Evolutionary conservation across 2,888 invertebrate genomes (phyloP).

Genomic region (Meloe dianella): DNA sequence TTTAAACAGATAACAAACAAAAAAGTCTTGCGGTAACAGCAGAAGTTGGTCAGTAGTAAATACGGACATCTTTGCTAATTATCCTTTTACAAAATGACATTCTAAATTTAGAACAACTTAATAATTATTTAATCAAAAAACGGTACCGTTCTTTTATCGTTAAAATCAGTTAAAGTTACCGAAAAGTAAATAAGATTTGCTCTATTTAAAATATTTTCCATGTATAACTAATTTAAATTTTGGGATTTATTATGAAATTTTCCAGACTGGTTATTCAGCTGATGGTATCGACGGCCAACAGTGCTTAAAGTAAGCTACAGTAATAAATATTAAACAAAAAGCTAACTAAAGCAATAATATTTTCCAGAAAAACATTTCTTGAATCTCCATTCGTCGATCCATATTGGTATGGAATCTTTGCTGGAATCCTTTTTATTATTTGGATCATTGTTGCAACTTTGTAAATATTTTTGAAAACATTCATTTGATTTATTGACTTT

Average conservation of each 20-base stretch:
- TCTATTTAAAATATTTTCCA: constrained; percentile 20
- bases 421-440: constrained; percentile 67
- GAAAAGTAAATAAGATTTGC: constrained; percentile 18
- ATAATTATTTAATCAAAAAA: not conserved
- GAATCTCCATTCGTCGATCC: constrained; percentile 67
- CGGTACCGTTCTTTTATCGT: not conserved
- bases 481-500: constrained; percentile 4
- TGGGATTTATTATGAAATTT: constrained; percentile 20
- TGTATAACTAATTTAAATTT: constrained; percentile 2
- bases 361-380: constrained; percentile 59
- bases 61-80: constrained; percentile 11
- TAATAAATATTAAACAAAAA: not conserved
- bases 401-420: constrained; percentile 70
- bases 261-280: constrained; percentile 54
- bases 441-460: constrained; percentile 70
- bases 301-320: constrained; percentile 55
- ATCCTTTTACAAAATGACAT: not conserved
- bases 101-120: not conserved
- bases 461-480: constrained; percentile 58
- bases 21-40: constrained; percentile 17
- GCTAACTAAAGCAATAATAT: not conserved
- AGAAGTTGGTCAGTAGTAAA: constrained; percentile 27
- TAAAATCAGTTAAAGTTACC: constrained; percentile 19
- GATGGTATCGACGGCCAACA: constrained; percentile 55
- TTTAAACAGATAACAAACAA: not conserved